Evolutionary conservation across 2,888 invertebrate genomes (phyloP).

Genomic region (Chaetoderma sp.): DNA sequence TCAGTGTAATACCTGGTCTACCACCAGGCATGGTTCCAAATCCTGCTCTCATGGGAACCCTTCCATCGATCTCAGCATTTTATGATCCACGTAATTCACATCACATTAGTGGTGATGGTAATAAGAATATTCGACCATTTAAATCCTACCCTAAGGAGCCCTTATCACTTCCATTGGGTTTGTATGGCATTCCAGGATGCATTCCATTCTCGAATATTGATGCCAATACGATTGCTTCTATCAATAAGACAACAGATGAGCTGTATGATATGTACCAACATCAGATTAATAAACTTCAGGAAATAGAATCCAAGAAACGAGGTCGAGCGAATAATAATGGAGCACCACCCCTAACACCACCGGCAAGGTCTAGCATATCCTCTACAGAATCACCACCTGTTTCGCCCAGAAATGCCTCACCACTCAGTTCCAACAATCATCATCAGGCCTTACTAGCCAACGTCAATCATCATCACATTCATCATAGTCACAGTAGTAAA

Average conservation of each 20-base stretch:
- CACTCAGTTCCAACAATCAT: conserved; percentile 20
- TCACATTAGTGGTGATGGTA: not conserved
- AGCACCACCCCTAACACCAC: no score
- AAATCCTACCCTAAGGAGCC: conserved; percentile 80
- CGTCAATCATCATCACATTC: not conserved
- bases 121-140: conserved; percentile 62
- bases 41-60: not conserved
- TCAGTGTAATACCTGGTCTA: conserved; percentile 20
- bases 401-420: no score
- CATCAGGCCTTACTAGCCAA: not conserved
- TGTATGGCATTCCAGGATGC: conserved; percentile 55
- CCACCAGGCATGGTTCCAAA: conserved; percentile 17
- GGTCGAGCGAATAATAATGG: no score
- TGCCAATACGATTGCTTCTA: conserved; percentile 42
- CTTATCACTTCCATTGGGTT: conserved; percentile 73
- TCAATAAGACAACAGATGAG: conserved; percentile 54
- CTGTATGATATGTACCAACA: conserved; percentile 58
- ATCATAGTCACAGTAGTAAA: conserved; percentile 12
- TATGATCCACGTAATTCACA: conserved; percentile 5
- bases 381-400: no score
- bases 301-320: conserved; percentile 35
- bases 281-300: conserved; percentile 48
- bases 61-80: conserved; percentile 6
- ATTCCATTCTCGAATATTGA: conserved; percentile 51
- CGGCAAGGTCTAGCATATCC: no score